Percentiles rank a stretch among this genome's conserved stretches.
These are phyloP conservation scores for Apostichopus leukothele DNA, from an alignment of 53 echinoderm and acorn worm genomes.

Conservation along the genomic window DNA sequence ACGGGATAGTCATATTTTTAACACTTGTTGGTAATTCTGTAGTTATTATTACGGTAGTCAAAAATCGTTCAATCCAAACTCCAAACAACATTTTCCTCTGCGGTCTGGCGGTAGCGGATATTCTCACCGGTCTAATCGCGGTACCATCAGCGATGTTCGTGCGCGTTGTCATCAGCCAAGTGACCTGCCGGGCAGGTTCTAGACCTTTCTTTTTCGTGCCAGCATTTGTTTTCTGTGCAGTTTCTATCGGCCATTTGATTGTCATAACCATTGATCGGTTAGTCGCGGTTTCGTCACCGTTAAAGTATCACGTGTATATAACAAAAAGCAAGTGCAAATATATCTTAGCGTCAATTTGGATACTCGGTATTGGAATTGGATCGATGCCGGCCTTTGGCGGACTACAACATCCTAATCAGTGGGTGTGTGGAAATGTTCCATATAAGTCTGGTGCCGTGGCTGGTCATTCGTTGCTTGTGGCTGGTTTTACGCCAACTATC, in stretches of 20 bases:
- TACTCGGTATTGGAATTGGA: not conserved
- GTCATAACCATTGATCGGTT: slow-evolving; percentile 21
- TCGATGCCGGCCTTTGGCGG: not conserved
- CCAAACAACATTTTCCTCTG: slow-evolving; percentile 33
- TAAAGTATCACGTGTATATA: slow-evolving; percentile 22
- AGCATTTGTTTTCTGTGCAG: slow-evolving; percentile 33
- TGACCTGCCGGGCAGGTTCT: slow-evolving; percentile 31
- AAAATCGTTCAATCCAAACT: not conserved
- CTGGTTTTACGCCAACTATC: slow-evolving; percentile 5
- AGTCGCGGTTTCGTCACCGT: slow-evolving; percentile 17
- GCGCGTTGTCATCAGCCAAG: slow-evolving; percentile 26
- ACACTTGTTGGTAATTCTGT: slow-evolving; percentile 30
- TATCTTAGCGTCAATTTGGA: slow-evolving; percentile 3
- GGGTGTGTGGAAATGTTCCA: slow-evolving; percentile 13
- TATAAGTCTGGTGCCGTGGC: not conserved
- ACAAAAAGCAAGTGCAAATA: slow-evolving; percentile 10
- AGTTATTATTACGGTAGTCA: not conserved
- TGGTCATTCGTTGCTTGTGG: not conserved
- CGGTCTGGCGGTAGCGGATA: slow-evolving; percentile 31
- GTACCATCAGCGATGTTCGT: slow-evolving; percentile 23
- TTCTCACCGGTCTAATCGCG: slow-evolving; percentile 34
- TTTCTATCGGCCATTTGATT: slow-evolving; percentile 30
- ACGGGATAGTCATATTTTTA: not conserved
- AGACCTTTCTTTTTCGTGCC: slow-evolving; percentile 26
- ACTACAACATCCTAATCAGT: not conserved